Evolutionary conservation across 2,797 vertebrate genomes (phyloP).

Genomic region (Novumbra hubbsi): DNA sequence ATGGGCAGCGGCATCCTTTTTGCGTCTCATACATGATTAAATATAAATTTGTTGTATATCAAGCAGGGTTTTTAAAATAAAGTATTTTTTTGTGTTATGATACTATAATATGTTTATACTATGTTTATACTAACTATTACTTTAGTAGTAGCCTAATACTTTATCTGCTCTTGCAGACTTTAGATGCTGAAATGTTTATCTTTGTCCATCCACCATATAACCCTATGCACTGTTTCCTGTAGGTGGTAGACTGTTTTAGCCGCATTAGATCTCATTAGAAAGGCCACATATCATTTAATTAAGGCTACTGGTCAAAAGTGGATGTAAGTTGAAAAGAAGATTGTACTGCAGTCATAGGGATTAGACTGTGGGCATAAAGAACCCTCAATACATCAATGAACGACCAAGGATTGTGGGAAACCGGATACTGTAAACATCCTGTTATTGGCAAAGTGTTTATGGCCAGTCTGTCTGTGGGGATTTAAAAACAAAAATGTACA

Average conservation of each 20-base stretch:
- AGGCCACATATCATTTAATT: background rate
- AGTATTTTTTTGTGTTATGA: background rate
- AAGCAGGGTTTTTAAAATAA: background rate
- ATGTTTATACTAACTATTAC: too few relatives aligned
- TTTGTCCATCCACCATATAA: background rate
- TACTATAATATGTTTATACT: background rate
- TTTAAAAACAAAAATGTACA: slow-evolving; percentile 51
- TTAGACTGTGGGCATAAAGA: slow-evolving; percentile 27
- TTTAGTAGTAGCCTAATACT: too few relatives aligned
- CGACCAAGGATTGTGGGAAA: slow-evolving; percentile 53
- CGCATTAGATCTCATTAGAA: slow-evolving; percentile 5
- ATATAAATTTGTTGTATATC: background rate
- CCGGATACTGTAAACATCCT: slow-evolving; percentile 54
- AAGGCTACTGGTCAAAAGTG: background rate
- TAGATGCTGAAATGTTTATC: background rate
- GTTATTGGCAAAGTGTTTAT: slow-evolving; percentile 63
- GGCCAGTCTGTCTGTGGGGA: slow-evolving; percentile 54
- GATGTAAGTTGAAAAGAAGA: background rate
- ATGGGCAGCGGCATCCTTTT: too few relatives aligned
- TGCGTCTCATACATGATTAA: too few relatives aligned
- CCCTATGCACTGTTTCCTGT: background rate
- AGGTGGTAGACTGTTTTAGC: background rate
- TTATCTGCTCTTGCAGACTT: too few relatives aligned
- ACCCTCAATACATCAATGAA: slow-evolving; percentile 26
- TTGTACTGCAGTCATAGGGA: slow-evolving; percentile 16